Percentiles rank a stretch among this genome's conserved stretches.
These are phyloP conservation scores for Eulemur mongoz DNA, from an alignment of 2,797 vertebrate genomes.

Conservation along the genomic window DNA sequence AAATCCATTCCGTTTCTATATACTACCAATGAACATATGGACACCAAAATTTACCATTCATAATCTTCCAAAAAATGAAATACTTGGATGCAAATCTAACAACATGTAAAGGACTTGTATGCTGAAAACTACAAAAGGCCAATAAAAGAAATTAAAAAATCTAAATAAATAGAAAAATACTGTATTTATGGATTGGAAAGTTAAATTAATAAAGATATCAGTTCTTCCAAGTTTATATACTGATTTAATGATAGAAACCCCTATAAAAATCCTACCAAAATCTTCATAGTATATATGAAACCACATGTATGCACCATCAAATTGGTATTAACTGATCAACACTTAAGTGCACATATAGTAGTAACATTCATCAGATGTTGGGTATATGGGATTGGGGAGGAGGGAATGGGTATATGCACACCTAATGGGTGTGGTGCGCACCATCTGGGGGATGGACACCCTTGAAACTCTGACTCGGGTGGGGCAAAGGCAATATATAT, in stretches of 20 bases:
- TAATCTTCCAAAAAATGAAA: not conserved
- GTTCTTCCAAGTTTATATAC: not conserved
- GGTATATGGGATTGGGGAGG: no score
- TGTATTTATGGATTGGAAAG: not conserved
- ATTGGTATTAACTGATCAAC: no score
- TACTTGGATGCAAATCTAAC: not conserved
- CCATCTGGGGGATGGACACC: no score
- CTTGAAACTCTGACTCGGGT: no score
- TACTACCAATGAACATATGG: not conserved
- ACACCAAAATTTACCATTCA: not conserved
- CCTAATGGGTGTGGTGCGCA: no score
- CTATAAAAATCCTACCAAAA: not conserved
- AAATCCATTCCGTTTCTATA: not conserved
- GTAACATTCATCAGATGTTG: no score
- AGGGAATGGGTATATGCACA: no score
- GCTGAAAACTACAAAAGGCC: not conserved
- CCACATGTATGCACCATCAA: no score
- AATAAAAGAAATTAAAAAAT: not conserved
- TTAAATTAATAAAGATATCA: not conserved
- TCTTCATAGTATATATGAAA: not conserved
- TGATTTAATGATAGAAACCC: not conserved
- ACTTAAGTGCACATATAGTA: no score
- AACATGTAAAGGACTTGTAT: not conserved
- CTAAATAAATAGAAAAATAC: not conserved
- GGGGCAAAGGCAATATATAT: no score